Evolutionary conservation across 2,797 vertebrate genomes (phyloP).

Genomic region (Salmo trutta): DNA sequence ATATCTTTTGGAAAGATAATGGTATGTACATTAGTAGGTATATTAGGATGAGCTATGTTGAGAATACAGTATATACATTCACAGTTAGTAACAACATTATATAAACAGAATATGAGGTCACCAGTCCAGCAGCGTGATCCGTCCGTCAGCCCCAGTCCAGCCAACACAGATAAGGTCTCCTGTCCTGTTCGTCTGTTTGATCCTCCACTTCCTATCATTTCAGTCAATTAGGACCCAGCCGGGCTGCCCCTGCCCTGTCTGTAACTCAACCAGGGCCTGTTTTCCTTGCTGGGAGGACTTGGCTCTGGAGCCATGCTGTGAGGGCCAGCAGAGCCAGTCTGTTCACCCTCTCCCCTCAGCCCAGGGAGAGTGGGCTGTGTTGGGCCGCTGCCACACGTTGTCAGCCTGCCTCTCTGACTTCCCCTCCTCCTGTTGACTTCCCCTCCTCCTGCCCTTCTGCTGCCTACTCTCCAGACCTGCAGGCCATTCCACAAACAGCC

Average conservation of each 20-base stretch:
- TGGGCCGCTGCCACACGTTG: slow-evolving; percentile 67
- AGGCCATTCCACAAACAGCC: slow-evolving; percentile 46
- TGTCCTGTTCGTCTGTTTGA: slow-evolving; percentile 48
- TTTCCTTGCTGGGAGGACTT: slow-evolving; percentile 40
- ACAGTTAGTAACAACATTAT: too few relatives aligned
- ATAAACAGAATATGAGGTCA: neutral
- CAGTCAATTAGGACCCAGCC: slow-evolving; percentile 66
- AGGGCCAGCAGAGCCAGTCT: slow-evolving; percentile 4
- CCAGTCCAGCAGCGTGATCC: slow-evolving; percentile 7
- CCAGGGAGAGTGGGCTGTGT: slow-evolving; percentile 45
- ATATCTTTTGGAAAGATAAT: too few relatives aligned
- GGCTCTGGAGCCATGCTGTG: slow-evolving; percentile 44
- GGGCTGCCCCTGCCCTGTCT: slow-evolving; percentile 58
- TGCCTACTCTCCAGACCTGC: neutral
- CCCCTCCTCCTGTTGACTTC: too few relatives aligned
- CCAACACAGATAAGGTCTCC: slow-evolving; percentile 32
- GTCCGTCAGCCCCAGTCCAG: neutral
- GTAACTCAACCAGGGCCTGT: slow-evolving; percentile 57
- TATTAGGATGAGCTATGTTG: too few relatives aligned
- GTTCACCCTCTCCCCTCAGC: slow-evolving; percentile 7
- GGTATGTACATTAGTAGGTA: too few relatives aligned
- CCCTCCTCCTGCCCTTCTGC: too few relatives aligned
- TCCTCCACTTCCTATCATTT: slow-evolving; percentile 52
- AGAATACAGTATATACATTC: too few relatives aligned
- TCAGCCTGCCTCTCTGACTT: slow-evolving; percentile 44